Conservation (phyloP, 2,113 vertebrate species). For the Psammodynastes pulverulentus region DNA sequence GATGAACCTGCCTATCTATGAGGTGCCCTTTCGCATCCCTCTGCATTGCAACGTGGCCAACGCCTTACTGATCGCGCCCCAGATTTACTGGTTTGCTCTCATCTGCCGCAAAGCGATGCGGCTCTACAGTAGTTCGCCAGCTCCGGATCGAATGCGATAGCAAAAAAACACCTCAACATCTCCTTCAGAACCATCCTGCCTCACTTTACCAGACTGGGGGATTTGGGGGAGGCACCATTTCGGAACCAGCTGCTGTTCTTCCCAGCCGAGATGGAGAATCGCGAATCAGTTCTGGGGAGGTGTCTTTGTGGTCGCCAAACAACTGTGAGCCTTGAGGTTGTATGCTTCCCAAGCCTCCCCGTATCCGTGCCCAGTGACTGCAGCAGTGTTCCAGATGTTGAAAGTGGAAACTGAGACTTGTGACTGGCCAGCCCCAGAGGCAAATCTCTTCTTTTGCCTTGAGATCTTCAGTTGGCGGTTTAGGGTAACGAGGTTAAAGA, state of each 20-base stretch:
- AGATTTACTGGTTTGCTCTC: slow-evolving; percentile 95
- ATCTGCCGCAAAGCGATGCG: slow-evolving; percentile 86
- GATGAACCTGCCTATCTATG: slow-evolving; percentile 76
- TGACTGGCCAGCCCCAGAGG: neutral
- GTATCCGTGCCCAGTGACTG: neutral
- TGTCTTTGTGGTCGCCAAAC: neutral
- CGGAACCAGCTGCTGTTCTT: neutral
- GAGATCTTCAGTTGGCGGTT: neutral
- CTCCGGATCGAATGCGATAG: slow-evolving; percentile 55
- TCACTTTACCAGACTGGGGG: neutral
- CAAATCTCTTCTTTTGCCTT: neutral
- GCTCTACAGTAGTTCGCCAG: slow-evolving; percentile 73
- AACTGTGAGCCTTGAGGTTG: neutral
- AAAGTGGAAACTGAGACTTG: neutral
- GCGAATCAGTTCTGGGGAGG: rapidly evolving
- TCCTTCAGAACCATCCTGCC: neutral
- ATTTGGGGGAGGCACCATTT: neutral
- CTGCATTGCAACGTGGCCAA: slow-evolving; percentile 85
- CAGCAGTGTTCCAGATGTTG: neutral
- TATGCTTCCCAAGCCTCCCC: neutral
- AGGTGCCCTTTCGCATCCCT: slow-evolving; percentile 87
- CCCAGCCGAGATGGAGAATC: neutral
- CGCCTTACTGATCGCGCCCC: slow-evolving; percentile 85
- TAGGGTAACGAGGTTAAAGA: neutral
- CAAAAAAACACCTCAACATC: rapidly evolving